Evolutionary conservation across 2,888 invertebrate species (phyloP).

Genomic region (Scaeva pyrastri): DNA sequence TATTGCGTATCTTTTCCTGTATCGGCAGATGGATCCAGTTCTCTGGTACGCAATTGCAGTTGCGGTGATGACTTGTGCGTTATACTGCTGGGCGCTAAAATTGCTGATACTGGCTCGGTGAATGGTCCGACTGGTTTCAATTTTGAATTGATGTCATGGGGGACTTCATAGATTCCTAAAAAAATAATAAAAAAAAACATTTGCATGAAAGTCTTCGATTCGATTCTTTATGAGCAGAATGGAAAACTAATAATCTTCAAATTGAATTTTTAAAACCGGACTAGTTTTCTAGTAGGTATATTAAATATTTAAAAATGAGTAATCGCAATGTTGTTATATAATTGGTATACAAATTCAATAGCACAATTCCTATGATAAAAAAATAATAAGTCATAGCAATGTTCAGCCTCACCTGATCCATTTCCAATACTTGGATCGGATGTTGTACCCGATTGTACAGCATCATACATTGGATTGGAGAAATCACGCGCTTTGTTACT

Average conservation of each 20-base stretch:
- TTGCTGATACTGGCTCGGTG: slow-evolving; percentile 88
- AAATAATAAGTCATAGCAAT: neutral
- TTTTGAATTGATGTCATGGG: slow-evolving; percentile 88
- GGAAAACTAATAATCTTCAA: too few species aligned
- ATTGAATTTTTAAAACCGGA: too few species aligned
- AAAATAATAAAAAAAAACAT: slow-evolving; percentile 68
- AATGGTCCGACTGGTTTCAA: slow-evolving; percentile 86
- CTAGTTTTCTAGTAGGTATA: too few species aligned
- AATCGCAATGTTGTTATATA: too few species aligned
- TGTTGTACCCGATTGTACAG: slow-evolving; percentile 88
- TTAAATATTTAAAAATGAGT: too few species aligned
- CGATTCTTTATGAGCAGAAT: too few species aligned
- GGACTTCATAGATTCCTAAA: slow-evolving; percentile 92
- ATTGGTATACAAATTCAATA: too few species aligned
- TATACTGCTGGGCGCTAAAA: slow-evolving; percentile 92
- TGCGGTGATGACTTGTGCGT: slow-evolving; percentile 91
- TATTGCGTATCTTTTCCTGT: slow-evolving; percentile 96
- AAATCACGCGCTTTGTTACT: slow-evolving; percentile 93
- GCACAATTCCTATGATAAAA: neutral
- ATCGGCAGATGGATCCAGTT: slow-evolving; percentile 93
- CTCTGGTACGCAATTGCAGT: slow-evolving; percentile 89
- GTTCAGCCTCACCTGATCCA: slow-evolving; percentile 85
- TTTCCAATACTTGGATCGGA: slow-evolving; percentile 86
- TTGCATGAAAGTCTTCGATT: too few species aligned
- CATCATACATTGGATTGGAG: slow-evolving; percentile 99